Conservation (phyloP, 1,140 invertebrate species). For the Brachionus rotundiformis region DNA sequence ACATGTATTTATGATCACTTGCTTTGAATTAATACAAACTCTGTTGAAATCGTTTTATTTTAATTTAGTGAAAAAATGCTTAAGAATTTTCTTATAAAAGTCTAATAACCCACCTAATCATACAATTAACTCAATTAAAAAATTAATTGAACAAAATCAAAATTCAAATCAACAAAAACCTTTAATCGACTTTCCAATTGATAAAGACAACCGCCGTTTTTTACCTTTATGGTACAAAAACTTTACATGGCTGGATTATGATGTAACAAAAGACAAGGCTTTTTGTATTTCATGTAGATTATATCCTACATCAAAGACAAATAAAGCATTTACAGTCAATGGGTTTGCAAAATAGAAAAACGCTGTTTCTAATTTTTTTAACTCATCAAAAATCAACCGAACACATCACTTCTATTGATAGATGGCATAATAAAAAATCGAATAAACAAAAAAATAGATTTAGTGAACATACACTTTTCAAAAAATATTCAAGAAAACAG, state of each 20-base stretch:
- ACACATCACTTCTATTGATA: background rate
- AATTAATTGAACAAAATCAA: slow-evolving; percentile 7
- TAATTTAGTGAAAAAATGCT: background rate
- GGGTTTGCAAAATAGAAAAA: slow-evolving; percentile 42
- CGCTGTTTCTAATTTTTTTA: background rate
- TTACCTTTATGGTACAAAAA: background rate
- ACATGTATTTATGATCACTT: background rate
- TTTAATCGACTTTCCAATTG: background rate
- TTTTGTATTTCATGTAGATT: slow-evolving; percentile 2
- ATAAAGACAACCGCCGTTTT: slow-evolving; percentile 3
- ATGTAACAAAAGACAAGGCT: background rate
- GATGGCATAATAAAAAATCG: background rate
- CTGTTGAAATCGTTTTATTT: background rate
- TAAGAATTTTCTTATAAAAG: background rate
- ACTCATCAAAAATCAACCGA: background rate
- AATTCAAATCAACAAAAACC: background rate
- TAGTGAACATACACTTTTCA: background rate
- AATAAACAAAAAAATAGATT: background rate
- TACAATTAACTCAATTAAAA: slow-evolving; percentile 1
- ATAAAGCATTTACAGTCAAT: background rate
- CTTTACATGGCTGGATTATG: slow-evolving; percentile 15
- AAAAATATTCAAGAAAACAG: background rate
- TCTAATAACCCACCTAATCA: background rate
- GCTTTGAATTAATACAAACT: background rate
- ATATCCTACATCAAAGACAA: background rate